phyloP scores from a whole-genome alignment of 2,113 vertebrate genomes.

The Platichthys stellatus region DNA sequence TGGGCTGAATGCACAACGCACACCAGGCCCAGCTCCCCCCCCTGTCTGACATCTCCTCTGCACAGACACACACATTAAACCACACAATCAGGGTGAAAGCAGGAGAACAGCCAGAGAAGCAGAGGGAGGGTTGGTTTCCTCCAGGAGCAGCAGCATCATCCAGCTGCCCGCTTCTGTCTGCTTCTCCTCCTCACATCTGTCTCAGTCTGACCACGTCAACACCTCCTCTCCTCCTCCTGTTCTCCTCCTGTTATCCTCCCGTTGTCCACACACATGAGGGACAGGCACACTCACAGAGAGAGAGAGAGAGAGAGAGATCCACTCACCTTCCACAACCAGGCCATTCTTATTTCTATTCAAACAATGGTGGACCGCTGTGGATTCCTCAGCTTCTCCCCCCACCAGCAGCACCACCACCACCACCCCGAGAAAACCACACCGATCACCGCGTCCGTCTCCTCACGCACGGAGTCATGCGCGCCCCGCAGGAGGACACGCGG shows the following conservation, averaged over 20 bases:
- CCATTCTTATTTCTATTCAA: slow-evolving; percentile 75
- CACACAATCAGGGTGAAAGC: too few species aligned
- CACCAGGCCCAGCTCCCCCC: background rate
- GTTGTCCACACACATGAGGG: background rate
- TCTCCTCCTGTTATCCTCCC: too few species aligned
- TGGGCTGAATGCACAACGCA: background rate
- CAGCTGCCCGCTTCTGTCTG: too few species aligned
- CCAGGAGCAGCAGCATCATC: slow-evolving; percentile 19
- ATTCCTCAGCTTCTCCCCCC: slow-evolving; percentile 15
- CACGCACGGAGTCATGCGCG: slow-evolving; percentile 19
- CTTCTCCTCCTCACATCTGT: background rate
- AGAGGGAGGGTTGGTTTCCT: too few species aligned
- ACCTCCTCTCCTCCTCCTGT: background rate
- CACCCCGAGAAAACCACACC: background rate
- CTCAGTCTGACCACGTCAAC: background rate
- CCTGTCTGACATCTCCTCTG: background rate
- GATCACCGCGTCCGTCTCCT: slow-evolving; percentile 29
- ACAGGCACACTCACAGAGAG: background rate
- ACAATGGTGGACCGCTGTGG: slow-evolving; percentile 70
- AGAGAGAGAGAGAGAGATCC: slow-evolving; percentile 28
- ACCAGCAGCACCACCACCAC: too few species aligned
- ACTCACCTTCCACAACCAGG: slow-evolving; percentile 86
- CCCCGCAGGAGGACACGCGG: background rate
- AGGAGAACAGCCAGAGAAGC: too few species aligned
- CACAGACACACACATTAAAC: background rate